These are phyloP conservation scores for Acanthococcus lagerstroemiae DNA, from an alignment of 2,888 invertebrate genomes.

Conservation along the genomic window DNA sequence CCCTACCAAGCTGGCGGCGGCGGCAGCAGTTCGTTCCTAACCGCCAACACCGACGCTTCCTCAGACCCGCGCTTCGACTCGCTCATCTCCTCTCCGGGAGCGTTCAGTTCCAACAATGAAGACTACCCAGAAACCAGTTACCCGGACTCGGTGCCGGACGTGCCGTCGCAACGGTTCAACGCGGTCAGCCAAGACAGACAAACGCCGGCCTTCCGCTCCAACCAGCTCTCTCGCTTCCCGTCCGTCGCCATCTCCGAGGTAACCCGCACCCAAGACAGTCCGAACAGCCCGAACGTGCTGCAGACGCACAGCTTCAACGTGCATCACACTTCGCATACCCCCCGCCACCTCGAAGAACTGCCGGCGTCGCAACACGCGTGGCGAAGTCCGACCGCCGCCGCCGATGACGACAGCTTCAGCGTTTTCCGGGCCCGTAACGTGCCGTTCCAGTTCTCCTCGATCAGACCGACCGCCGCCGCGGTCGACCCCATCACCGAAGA, in stretches of 20 bases:
- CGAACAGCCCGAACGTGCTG: slow-evolving; percentile 14
- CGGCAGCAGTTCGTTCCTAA: background rate
- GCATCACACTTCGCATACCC: slow-evolving; percentile 9
- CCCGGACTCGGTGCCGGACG: background rate
- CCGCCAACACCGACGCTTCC: background rate
- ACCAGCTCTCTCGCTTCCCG: slow-evolving; percentile 1
- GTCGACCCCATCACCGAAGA: background rate
- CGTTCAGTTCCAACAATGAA: slow-evolving; percentile 2
- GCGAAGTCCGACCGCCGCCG: background rate
- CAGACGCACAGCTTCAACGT: slow-evolving; percentile 25
- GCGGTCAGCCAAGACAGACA: background rate
- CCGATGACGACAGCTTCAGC: background rate
- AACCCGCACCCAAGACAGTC: slow-evolving; percentile 25
- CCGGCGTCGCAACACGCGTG: slow-evolving; percentile 1
- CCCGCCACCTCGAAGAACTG: slow-evolving; percentile 3
- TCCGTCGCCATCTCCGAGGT: slow-evolving; percentile 28
- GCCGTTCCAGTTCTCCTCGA: slow-evolving; percentile 6
- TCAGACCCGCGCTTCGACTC: slow-evolving; percentile 22
- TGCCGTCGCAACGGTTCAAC: slow-evolving; percentile 14
- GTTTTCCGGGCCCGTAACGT: slow-evolving; percentile 4
- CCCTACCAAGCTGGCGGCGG: background rate
- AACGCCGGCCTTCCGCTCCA: background rate
- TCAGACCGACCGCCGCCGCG: background rate
- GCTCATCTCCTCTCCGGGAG: slow-evolving; percentile 12
- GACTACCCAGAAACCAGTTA: slow-evolving; percentile 15